A percentile compares a stretch with the other conserved stretches of the same genome.
These are phyloP conservation scores for Watsonalla binaria DNA, from an alignment of 2,888 invertebrate species.

Conservation along the genomic window DNA sequence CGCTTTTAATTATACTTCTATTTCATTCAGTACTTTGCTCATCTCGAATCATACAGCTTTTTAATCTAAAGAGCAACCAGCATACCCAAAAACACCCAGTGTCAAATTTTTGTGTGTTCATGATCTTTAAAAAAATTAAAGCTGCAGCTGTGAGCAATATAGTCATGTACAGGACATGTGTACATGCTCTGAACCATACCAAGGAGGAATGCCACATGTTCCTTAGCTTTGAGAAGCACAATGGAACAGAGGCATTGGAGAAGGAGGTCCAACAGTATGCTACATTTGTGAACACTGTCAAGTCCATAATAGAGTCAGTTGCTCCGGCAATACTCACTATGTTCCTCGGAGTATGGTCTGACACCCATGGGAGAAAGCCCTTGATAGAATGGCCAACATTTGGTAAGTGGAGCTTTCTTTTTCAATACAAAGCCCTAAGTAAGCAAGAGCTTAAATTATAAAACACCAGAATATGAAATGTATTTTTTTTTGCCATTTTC, in stretches of 20 bases:
- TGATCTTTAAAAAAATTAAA: slow-evolving; percentile 26
- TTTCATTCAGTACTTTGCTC: not conserved
- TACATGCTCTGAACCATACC: slow-evolving; percentile 76
- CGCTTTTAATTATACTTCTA: not conserved
- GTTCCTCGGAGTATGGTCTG: slow-evolving; percentile 90
- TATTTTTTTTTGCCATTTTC: too few species aligned
- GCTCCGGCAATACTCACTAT: slow-evolving; percentile 83
- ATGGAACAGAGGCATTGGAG: slow-evolving; percentile 70
- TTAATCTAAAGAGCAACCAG: slow-evolving; percentile 19
- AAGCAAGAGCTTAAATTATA: too few species aligned
- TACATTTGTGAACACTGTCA: slow-evolving; percentile 81
- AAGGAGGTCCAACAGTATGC: slow-evolving; percentile 81
- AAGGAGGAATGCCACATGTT: slow-evolving; percentile 80
- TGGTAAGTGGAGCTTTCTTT: slow-evolving; percentile 57
- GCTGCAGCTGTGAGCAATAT: slow-evolving; percentile 82
- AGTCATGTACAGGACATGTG: slow-evolving; percentile 84
- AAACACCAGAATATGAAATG: too few species aligned
- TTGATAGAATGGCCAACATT: slow-evolving; percentile 80
- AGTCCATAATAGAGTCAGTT: slow-evolving; percentile 80
- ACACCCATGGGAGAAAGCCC: slow-evolving; percentile 86
- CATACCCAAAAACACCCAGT: too few species aligned
- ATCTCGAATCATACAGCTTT: not conserved
- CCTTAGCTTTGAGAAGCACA: slow-evolving; percentile 63
- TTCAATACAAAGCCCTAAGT: not conserved
- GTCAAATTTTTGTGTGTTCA: too few species aligned